Conservation (phyloP, 2,888 invertebrate species). For the Phaonia tiefii region DNA sequence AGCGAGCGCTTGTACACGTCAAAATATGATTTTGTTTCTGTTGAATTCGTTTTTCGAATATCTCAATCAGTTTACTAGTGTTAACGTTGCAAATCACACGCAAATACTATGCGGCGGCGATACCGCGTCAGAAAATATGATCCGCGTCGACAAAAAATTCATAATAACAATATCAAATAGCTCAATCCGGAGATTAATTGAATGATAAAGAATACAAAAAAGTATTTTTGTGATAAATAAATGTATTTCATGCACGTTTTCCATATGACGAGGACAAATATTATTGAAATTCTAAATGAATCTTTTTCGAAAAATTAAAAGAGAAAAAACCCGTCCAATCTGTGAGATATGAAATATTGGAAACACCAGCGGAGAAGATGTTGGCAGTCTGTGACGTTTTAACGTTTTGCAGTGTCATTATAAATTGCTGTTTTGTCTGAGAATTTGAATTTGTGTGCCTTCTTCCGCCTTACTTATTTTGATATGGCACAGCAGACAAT, state of each 20-base stretch:
- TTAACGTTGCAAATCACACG: constrained; percentile 68
- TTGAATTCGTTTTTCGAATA: constrained; percentile 66
- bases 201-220: constrained; percentile 28
- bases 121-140: neutral
- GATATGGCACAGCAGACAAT: too few relatives aligned
- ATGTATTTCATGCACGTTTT: constrained; percentile 20
- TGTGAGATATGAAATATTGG: too few relatives aligned
- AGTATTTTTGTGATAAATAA: constrained; percentile 7
- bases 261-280: neutral
- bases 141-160: constrained; percentile 12
- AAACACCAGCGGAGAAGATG: too few relatives aligned
- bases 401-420: too few relatives aligned
- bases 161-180: neutral
- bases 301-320: neutral
- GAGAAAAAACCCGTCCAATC: too few relatives aligned
- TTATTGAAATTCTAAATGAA: neutral
- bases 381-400: too few relatives aligned
- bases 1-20: constrained; percentile 29
- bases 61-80: constrained; percentile 73
- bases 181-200: constrained; percentile 16
- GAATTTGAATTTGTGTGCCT: too few relatives aligned
- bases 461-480: too few relatives aligned
- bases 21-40: constrained; percentile 35
- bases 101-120: constrained; percentile 19
- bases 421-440: too few relatives aligned